A percentile compares a stretch with the other conserved stretches of the same genome.
Conservation (phyloP, 92 coral and sea anemone genomes). For the Epizoanthus illoricatus region DNA sequence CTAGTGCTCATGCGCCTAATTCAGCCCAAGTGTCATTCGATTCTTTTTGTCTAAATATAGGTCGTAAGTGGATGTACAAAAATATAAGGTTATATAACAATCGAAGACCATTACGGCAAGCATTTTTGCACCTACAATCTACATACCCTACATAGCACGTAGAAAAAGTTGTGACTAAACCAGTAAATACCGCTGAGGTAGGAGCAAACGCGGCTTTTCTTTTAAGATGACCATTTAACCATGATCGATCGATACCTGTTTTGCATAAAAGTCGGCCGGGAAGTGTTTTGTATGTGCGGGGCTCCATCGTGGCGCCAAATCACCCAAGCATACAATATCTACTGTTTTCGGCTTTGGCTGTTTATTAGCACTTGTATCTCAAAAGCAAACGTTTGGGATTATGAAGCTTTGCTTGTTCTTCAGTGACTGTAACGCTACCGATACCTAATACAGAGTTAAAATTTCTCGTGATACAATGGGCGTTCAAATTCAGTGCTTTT, state of each 20-base stretch:
- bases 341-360: slow-evolving; percentile 26
- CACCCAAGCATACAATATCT: slow-evolving; percentile 29
- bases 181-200: neutral
- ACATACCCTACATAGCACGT: too few relatives aligned
- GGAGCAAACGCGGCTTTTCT: slow-evolving; percentile 32
- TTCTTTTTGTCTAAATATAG: too few relatives aligned
- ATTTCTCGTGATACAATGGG: too few relatives aligned
- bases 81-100: too few relatives aligned
- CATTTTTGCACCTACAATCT: neutral
- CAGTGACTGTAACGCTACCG: too few relatives aligned
- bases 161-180: neutral
- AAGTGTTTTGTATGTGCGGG: slow-evolving; percentile 32
- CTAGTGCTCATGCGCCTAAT: neutral
- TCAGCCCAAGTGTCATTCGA: neutral
- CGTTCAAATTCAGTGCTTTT: too few relatives aligned
- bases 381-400: slow-evolving; percentile 8
- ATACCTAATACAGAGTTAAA: too few relatives aligned
- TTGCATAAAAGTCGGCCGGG: slow-evolving; percentile 44
- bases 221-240: slow-evolving; percentile 28
- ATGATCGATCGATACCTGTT: slow-evolving; percentile 51
- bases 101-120: too few relatives aligned
- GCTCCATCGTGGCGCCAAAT: slow-evolving; percentile 38
- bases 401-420: neutral
- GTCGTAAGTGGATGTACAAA: too few relatives aligned
- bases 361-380: slow-evolving; percentile 3